Base-by-base conservation (phyloP, 2,888 invertebrate genomes). In the Chesias legatella region DNA sequence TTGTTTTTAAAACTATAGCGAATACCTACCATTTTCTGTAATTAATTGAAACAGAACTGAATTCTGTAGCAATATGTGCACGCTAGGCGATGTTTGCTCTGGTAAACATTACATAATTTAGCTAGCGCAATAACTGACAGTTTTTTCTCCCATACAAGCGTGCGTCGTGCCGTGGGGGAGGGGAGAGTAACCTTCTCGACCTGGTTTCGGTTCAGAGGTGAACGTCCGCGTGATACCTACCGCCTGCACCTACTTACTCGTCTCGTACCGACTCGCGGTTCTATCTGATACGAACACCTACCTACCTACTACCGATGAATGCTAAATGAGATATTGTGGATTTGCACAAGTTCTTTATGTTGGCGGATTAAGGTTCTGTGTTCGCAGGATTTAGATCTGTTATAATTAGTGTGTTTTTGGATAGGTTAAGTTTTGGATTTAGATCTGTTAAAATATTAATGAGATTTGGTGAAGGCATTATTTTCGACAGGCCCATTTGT, bases 161-260 rank as follows among this genome's bases (percentile, higher is more conserved):
- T 47, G 45, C 46, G 48, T 38, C 39, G 44, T 37, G 38, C 44
- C 43, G 28, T 28, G 41, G 34, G 10, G 30, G 47, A 43, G 38
- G 49, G 57, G 50, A 61, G 62, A 58, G 56, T 62, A 64, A 70
- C 65, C 73, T 69, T 61, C 71, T 68, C 83, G 84, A 79, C 84
- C 84, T 75, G 81, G 73, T 71, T 83, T 79, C 77, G 66, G 79
- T 78, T 77, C 78, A 78, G 76, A 79, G 84, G 80, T 84, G 76
- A 81, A 83, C 70, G 84, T 48, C 80, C 83, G 74, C 67, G 53
- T 48, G 47, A 53, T 54, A 56, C 65, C 67, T 62, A 67, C 60
- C 56, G 65, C 58, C 60, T 55, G 68, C 66, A 60, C 57, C 60
- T 60, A 63, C 60, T 56, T 38, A 42, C 48, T 43, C 44, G 48